A percentile compares a stretch with the other conserved stretches of the same genome.
Conservation (phyloP, 2,888 invertebrate species). For the Drosophila melanocephala region DNA sequence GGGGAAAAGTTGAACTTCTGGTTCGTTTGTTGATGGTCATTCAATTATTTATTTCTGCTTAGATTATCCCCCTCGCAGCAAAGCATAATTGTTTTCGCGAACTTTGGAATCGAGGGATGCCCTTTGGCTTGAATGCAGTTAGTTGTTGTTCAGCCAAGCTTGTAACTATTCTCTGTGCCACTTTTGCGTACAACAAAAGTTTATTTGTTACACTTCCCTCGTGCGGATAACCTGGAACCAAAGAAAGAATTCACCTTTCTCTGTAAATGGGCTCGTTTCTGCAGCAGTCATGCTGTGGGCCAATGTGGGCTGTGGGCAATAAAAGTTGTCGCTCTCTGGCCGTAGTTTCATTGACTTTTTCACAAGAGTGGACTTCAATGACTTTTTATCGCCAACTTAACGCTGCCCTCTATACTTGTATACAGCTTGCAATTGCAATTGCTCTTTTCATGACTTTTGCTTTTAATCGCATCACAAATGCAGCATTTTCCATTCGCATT, state of each 20-base stretch:
- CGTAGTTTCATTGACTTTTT: conserved; percentile 67
- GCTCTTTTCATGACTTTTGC: conserved; percentile 19
- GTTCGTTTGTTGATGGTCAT: conserved; percentile 12
- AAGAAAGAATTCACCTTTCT: conserved; percentile 30
- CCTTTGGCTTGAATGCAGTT: conserved; percentile 21
- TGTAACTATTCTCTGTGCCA: conserved; percentile 53
- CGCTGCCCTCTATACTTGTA: conserved; percentile 3
- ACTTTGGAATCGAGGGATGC: conserved; percentile 13
- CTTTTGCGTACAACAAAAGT: conserved; percentile 61
- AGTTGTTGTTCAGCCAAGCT: conserved; percentile 27
- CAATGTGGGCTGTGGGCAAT: conserved; percentile 39
- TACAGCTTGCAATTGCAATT: not conserved
- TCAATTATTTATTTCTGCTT: conserved; percentile 17
- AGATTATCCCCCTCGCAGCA: conserved; percentile 5
- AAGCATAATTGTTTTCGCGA: conserved; percentile 22
- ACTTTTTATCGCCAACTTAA: conserved; percentile 49
- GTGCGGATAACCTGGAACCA: conserved; percentile 16
- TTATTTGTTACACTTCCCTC: conserved; percentile 69
- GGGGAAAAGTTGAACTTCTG: not conserved
- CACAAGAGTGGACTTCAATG: conserved; percentile 64
- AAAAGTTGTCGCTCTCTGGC: conserved; percentile 49
- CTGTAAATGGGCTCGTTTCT: conserved; percentile 11
- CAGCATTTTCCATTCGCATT: not conserved
- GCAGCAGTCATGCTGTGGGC: not conserved
- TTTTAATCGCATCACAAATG: conserved; percentile 33